phyloP scores from a whole-genome alignment of 1,140 invertebrate species.

The Nebria ingens region DNA sequence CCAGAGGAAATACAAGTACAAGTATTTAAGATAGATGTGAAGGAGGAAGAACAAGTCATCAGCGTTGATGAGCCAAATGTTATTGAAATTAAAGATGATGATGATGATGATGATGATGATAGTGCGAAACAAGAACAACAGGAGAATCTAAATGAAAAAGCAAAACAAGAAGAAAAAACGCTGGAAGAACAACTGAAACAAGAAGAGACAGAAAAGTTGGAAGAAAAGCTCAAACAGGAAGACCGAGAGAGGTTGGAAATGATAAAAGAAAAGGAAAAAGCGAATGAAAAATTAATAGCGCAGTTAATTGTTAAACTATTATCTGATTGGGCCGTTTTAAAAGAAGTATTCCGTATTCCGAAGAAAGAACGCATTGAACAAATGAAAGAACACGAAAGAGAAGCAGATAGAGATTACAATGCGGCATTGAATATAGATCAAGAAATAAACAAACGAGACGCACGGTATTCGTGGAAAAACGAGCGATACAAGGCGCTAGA shows the following conservation, averaged over 20 bases:
- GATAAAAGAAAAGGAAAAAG: conserved; percentile 10
- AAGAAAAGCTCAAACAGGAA: conserved; percentile 26
- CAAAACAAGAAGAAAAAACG: conserved; percentile 17
- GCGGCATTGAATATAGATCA: conserved; percentile 26
- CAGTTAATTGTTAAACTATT: conserved; percentile 53
- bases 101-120: conserved; percentile 20
- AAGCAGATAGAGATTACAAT: conserved; percentile 52
- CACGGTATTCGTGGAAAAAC: conserved; percentile 25
- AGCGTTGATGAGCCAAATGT: background rate
- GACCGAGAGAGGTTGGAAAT: conserved; percentile 21
- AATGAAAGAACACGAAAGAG: conserved; percentile 86
- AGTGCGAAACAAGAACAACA: conserved; percentile 20
- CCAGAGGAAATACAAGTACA: background rate
- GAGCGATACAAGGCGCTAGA: conserved; percentile 25
- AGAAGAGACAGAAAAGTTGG: conserved; percentile 13
- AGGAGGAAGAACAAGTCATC: background rate
- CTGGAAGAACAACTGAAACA: conserved; percentile 18
- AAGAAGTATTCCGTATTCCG: conserved; percentile 87
- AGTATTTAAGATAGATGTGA: background rate
- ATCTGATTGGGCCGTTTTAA: conserved; percentile 66
- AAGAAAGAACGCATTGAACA: conserved; percentile 88
- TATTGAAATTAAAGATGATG: conserved; percentile 12
- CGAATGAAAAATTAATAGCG: conserved; percentile 23
- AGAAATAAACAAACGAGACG: conserved; percentile 13
- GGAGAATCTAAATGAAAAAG: conserved; percentile 10